phyloP scores from a whole-genome alignment of 2,113 vertebrate genomes.

The Sebastes fasciatus region DNA sequence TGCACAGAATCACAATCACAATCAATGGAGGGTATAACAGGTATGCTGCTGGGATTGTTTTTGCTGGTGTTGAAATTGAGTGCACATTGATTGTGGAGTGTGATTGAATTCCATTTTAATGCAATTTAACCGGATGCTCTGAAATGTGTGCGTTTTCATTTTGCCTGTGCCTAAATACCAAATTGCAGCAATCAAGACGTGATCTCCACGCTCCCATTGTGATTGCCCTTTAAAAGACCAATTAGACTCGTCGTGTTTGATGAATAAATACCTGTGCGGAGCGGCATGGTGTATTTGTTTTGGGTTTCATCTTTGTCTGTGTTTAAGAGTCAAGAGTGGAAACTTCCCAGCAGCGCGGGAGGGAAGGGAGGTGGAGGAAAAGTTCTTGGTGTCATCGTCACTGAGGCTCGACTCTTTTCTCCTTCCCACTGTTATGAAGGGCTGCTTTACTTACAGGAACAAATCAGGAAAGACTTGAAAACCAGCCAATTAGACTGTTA shows the following conservation, averaged over 20 bases:
- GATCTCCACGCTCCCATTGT: slow-evolving; percentile 12
- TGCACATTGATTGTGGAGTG: slow-evolving; percentile 37
- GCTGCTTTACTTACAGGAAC: background rate
- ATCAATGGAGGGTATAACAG: background rate
- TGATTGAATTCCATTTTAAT: slow-evolving; percentile 54
- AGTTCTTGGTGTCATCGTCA: background rate
- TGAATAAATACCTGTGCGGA: slow-evolving; percentile 38
- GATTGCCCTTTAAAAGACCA: slow-evolving; percentile 54
- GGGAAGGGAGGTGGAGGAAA: background rate
- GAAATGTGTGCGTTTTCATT: slow-evolving; percentile 15
- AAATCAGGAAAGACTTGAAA: background rate
- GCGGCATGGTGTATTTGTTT: slow-evolving; percentile 23
- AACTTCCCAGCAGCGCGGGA: background rate
- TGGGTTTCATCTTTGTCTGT: slow-evolving; percentile 18
- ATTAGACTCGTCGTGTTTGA: slow-evolving; percentile 45
- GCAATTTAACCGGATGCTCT: slow-evolving; percentile 17
- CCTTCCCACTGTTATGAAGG: background rate
- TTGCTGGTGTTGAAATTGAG: slow-evolving; percentile 18
- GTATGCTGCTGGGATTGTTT: slow-evolving; percentile 32
- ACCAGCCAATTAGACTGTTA: background rate
- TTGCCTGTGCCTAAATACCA: slow-evolving; percentile 42
- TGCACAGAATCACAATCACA: slow-evolving; percentile 6
- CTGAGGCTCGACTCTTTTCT: background rate
- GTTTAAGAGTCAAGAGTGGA: slow-evolving; percentile 9
- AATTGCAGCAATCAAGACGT: slow-evolving; percentile 53